A percentile compares a stretch with the other conserved stretches of the same genome.
These are phyloP conservation scores for Antheraea pernyi DNA, from an alignment of 1,140 invertebrate genomes.

Conservation along the genomic window DNA sequence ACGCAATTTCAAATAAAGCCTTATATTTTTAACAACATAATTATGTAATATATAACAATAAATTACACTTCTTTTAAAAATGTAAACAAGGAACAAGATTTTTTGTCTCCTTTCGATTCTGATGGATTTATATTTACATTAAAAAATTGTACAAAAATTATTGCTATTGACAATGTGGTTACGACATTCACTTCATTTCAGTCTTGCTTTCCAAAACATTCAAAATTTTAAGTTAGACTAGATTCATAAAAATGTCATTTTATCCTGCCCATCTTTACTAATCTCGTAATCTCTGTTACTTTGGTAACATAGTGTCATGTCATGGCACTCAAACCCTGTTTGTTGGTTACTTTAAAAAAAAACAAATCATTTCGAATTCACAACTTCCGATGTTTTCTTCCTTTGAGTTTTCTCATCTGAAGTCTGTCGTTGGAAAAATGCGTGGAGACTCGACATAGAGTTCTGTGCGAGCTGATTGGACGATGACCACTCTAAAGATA, in stretches of 20 bases:
- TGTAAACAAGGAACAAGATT: slow-evolving; percentile 61
- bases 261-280: slow-evolving; percentile 41
- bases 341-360: slow-evolving; percentile 14
- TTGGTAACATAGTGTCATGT: slow-evolving; percentile 65
- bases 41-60: slow-evolving; percentile 59
- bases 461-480: slow-evolving; percentile 76
- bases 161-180: slow-evolving; percentile 27
- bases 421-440: slow-evolving; percentile 83
- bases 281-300: slow-evolving; percentile 67
- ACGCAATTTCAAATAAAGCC: slow-evolving; percentile 48
- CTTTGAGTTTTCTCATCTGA: slow-evolving; percentile 78
- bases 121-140: slow-evolving; percentile 46
- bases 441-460: slow-evolving; percentile 85
- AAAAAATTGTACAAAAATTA: slow-evolving; percentile 46
- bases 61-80: slow-evolving; percentile 67
- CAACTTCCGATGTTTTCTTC: slow-evolving; percentile 53
- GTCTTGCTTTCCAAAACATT: slow-evolving; percentile 22
- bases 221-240: slow-evolving; percentile 46
- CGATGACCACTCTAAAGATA: slow-evolving; percentile 80
- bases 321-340: slow-evolving; percentile 65
- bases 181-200: slow-evolving; percentile 20
- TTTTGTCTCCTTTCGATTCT: slow-evolving; percentile 22
- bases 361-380: slow-evolving; percentile 53
- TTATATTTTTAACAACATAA: slow-evolving; percentile 71
- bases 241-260: slow-evolving; percentile 60